Evolutionary conservation across 1,140 invertebrate species (phyloP), one percentile per base, ranked within the genome.

Genomic region (Papilio machaon): DNA sequence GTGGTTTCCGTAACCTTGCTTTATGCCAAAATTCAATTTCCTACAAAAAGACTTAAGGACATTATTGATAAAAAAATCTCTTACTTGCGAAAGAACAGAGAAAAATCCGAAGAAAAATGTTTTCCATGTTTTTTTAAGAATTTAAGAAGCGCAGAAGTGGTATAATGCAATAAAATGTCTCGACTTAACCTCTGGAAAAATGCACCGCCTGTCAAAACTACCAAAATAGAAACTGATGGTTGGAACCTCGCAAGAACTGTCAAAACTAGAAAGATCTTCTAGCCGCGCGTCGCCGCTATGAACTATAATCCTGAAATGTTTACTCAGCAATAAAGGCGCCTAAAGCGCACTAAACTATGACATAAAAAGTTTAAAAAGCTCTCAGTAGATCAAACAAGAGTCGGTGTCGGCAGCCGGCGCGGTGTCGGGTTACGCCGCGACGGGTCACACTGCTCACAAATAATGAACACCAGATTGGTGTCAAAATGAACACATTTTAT

Each of bases 311-410:
- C 86, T 85, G 84, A 85, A 84, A 90, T 94, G 93, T 94, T 94
- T 93, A 93, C 88, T 89, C 89, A 93, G 87, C 93, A 92, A 91
- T 94, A 93, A 93, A 93, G 89, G 88, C 91, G 89, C 88, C 87
- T 92, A 92, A 91, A 91, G 84, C 88, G 85, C 88, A 91, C 90
- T 93, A 92, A 93, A 93, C 89, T 93, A 92, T 91, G 93, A 92
- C 91, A 94, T 94, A 93, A 94, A 94, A 94, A 93, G 90, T 92
- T 93, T 94, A 93, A 94, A 94, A 94, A 93, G 92, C 93, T 94
- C 92, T 93, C 91, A 92, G 93, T 93, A 94, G 93, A 94, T 94
- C 93, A 94, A 94, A 94, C 93, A 94, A 91, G 85, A 88, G 64
- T 80, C 88, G 86, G 90, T 91, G 90, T 89, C 88, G 88, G 89